These are phyloP conservation scores for Mustela nigripes DNA, from an alignment of 2,113 vertebrate genomes.

Conservation along the genomic window DNA sequence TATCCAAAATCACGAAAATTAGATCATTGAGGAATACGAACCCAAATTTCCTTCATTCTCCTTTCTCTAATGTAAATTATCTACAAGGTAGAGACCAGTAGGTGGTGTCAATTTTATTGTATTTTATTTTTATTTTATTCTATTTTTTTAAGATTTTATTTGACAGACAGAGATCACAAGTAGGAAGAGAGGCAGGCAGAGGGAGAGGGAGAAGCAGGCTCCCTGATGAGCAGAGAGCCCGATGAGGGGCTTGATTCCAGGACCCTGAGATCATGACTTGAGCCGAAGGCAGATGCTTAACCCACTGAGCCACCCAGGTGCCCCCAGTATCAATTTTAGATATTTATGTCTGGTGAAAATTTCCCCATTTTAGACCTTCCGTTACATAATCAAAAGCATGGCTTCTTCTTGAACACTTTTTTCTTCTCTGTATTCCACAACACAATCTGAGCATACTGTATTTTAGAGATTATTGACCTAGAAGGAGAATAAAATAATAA, in stretches of 20 bases:
- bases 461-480: not conserved
- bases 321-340: not conserved
- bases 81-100: not conserved
- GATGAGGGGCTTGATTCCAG: too few species aligned
- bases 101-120: not conserved
- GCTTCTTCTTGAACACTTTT: not conserved
- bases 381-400: not conserved
- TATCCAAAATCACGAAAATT: not conserved
- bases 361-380: not conserved
- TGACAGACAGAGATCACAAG: too few species aligned
- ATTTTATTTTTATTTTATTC: too few species aligned
- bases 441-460: not conserved
- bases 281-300: too few species aligned
- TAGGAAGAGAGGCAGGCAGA: too few species aligned
- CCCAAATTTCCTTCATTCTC: not conserved
- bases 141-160: too few species aligned
- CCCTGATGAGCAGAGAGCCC: too few species aligned
- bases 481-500: not conserved
- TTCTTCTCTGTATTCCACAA: not conserved
- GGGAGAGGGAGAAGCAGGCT: too few species aligned
- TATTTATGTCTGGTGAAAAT: not conserved
- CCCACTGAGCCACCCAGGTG: too few species aligned
- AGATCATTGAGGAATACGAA: not conserved
- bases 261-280: too few species aligned
- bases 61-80: conserved; percentile 20